Conservation (phyloP, 23 tunicate species). For the Trididemnum nubilum region DNA sequence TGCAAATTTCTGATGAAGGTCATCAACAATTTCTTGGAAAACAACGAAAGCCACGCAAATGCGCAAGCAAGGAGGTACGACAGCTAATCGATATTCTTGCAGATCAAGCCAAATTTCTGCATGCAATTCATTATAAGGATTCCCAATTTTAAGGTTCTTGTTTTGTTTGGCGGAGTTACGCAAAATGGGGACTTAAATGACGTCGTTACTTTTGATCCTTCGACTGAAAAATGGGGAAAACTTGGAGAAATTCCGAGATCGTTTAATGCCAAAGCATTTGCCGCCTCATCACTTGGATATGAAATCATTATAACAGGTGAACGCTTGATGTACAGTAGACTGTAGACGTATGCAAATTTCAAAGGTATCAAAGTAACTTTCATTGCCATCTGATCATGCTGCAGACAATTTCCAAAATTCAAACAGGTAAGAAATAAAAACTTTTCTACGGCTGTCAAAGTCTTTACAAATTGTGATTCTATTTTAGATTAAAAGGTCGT, state of each 20-base stretch:
- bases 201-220: conserved; percentile 58
- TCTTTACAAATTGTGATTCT: too few species aligned
- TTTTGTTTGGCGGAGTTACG: conserved; percentile 72
- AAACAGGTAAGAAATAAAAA: too few species aligned
- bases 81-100: too few species aligned
- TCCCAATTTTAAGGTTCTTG: conserved; percentile 48
- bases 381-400: too few species aligned
- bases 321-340: background rate
- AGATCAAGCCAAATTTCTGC: too few species aligned
- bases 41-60: conserved; percentile 75
- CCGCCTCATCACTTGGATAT: conserved; percentile 60
- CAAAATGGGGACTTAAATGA: conserved; percentile 39
- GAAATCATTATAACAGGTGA: conserved; percentile 79
- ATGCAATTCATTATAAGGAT: too few species aligned
- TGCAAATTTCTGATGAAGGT: conserved; percentile 52
- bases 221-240: conserved; percentile 55
- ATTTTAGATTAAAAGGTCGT: too few species aligned
- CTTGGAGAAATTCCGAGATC: conserved; percentile 15
- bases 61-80: conserved; percentile 77
- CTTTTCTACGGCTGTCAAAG: too few species aligned
- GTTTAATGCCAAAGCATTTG: conserved; percentile 47
- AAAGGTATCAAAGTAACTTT: too few species aligned
- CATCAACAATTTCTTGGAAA: conserved; percentile 15
- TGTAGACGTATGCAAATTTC: background rate
- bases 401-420: too few species aligned